These are phyloP conservation scores for Aphidius ervi DNA, from an alignment of 1,140 invertebrate genomes.

Conservation along the genomic window DNA sequence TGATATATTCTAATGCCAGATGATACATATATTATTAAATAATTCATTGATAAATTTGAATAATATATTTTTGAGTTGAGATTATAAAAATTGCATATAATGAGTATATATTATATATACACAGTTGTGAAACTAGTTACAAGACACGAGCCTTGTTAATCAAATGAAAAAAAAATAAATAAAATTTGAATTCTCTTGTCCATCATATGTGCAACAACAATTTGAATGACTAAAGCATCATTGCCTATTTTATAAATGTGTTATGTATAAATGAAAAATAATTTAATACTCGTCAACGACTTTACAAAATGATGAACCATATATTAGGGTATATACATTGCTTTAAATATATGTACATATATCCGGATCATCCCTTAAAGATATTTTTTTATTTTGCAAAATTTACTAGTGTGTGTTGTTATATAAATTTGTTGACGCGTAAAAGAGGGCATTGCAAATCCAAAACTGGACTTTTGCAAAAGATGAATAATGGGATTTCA, in stretches of 20 bases:
- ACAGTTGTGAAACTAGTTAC: neutral
- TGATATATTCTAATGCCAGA: too few species aligned
- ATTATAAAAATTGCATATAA: too few species aligned
- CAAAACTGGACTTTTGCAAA: slow-evolving; percentile 10
- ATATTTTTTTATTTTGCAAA: too few species aligned
- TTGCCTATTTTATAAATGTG: too few species aligned
- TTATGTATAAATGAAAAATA: neutral
- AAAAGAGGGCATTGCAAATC: slow-evolving; percentile 24
- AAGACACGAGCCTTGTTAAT: slow-evolving; percentile 11
- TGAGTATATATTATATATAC: too few species aligned
- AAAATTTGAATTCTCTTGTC: neutral
- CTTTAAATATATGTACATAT: too few species aligned
- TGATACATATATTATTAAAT: neutral
- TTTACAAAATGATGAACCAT: slow-evolving; percentile 9
- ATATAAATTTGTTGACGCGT: slow-evolving; percentile 25
- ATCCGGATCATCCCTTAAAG: too few species aligned
- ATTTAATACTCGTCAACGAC: slow-evolving; percentile 1
- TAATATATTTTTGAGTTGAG: too few species aligned
- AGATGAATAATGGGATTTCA: neutral
- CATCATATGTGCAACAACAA: neutral
- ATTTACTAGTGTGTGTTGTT: neutral
- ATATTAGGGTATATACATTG: too few species aligned
- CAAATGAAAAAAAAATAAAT: neutral
- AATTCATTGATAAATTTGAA: neutral
- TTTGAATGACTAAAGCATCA: slow-evolving; percentile 9